Evolutionary conservation across 1,140 invertebrate genomes (phyloP).

Genomic region (Drosophila nigromelanica): DNA sequence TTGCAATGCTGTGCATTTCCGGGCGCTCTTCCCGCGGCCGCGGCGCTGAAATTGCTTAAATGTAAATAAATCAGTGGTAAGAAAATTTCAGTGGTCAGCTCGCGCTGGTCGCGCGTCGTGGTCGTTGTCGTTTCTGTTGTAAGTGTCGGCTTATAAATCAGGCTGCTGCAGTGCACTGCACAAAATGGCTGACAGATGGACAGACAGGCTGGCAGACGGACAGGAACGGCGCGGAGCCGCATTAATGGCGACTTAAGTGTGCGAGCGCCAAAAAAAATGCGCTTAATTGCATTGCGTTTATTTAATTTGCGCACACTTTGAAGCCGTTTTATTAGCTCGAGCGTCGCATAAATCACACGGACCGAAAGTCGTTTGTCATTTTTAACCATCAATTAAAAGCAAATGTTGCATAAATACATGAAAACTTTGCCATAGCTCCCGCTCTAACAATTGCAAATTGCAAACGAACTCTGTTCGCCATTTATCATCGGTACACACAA

Average conservation of each 20-base stretch:
- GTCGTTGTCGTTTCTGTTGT: conserved; percentile 46
- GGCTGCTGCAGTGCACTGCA: conserved; percentile 50
- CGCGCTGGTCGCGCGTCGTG: conserved; percentile 33
- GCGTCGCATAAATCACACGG: conserved; percentile 58
- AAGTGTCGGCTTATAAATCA: conserved; percentile 81
- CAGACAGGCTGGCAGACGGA: conserved; percentile 4
- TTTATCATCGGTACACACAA: conserved; percentile 55
- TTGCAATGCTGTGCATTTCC: conserved; percentile 76
- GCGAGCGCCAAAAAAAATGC: conserved; percentile 42
- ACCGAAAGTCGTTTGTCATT: conserved; percentile 71
- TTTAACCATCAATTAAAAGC: conserved; percentile 79
- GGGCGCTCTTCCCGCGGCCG: conserved; percentile 6
- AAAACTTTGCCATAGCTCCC: conserved; percentile 48
- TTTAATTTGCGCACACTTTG: conserved; percentile 53
- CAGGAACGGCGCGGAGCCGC: conserved; percentile 31
- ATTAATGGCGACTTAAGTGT: conserved; percentile 74
- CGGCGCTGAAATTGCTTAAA: conserved; percentile 80
- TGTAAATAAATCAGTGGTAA: conserved; percentile 82
- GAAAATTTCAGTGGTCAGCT: conserved; percentile 75
- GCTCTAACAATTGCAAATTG: conserved; percentile 43
- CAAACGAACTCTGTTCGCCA: conserved; percentile 55
- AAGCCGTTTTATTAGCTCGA: conserved; percentile 69
- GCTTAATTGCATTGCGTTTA: conserved; percentile 69
- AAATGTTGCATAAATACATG: conserved; percentile 81
- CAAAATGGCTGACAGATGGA: conserved; percentile 62